phyloP scores from a whole-genome alignment of 2,113 vertebrate genomes.

The Cyprinodon brontotheroides region DNA sequence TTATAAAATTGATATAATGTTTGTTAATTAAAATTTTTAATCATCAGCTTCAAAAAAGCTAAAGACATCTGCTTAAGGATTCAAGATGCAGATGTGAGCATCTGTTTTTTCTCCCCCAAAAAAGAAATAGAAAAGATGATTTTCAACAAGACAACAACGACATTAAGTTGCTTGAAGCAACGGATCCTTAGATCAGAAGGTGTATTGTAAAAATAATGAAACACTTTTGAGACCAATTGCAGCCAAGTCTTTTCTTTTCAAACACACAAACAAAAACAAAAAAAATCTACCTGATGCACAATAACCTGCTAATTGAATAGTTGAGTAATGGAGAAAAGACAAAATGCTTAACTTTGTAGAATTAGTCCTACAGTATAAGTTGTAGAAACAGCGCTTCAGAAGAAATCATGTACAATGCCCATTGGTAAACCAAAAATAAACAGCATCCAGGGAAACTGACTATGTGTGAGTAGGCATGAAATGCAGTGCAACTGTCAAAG shows the following conservation, averaged over 20 bases:
- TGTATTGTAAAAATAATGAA: neutral
- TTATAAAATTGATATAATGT: conserved; percentile 52
- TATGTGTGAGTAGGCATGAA: conserved; percentile 17
- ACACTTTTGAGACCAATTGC: neutral
- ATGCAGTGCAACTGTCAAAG: conserved; percentile 3
- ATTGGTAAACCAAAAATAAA: conserved; percentile 24
- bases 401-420: conserved; percentile 32
- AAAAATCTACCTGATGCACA: conserved; percentile 3
- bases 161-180: conserved; percentile 21
- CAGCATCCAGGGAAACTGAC: conserved; percentile 16
- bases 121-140: conserved; percentile 13
- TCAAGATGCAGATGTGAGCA: conserved; percentile 23
- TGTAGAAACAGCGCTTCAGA: neutral
- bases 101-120: conserved; percentile 1
- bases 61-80: conserved; percentile 49
- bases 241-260: neutral
- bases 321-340: conserved; percentile 52
- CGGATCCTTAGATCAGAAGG: neutral
- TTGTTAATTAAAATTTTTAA: conserved; percentile 61
- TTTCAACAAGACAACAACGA: conserved; percentile 15
- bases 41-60: conserved; percentile 49
- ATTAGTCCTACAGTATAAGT: conserved; percentile 52
- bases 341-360: conserved; percentile 72
- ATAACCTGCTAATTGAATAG: conserved; percentile 70
- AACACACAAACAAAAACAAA: neutral